Evolutionary conservation across 2,888 invertebrate genomes (phyloP), one percentile per base, ranked within the genome.

Genomic region (Acleris sparsana): DNA sequence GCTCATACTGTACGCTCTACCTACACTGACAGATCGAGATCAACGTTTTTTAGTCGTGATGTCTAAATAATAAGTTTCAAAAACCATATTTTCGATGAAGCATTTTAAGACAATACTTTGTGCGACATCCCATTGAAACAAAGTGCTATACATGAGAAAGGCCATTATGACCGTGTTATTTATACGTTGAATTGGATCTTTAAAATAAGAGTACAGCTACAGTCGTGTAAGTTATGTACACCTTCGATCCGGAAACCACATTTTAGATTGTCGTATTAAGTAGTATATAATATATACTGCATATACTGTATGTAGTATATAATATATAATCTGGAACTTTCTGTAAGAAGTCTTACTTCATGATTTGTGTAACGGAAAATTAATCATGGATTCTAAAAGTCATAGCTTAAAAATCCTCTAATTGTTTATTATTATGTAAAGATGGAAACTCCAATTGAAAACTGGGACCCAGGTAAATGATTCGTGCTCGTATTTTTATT

Each of bases 391-490:
- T 39, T 39, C 39, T 39, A 39, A 39, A 9, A 4, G 33, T 9
- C 39, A 39, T 4, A 39, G 39, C 13, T 46, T 18, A 44, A 52
- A 13, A 33, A 22, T 52, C 7, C 11, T 44, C n/a, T 46, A 17
- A 20, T 52, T 39, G n/a, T 17, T 53, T 33, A 51, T 63, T 68
- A 73, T 70, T 73, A 77, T 77, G 76, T 78, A 73, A 82, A 78
- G 69, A 88, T 89, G 88, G 89, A 89, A 70, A 77, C 82, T 66
- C 70, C 85, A 48, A 73, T 85, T 69, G 89, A 89, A 71, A 88
- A 84, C 72, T 91, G 91, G 92, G 91, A 91, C 70, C 91, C 92
- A 78, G 87, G 91, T 65, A 61, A 61, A 25, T 11, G 13, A 6
- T 39, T 22, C 46, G 49, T 44, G n/a, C 11, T 18, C 29, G 17